These are phyloP conservation scores for Sitta europaea DNA, from an alignment of 2,113 vertebrate species.

Conservation along the genomic window DNA sequence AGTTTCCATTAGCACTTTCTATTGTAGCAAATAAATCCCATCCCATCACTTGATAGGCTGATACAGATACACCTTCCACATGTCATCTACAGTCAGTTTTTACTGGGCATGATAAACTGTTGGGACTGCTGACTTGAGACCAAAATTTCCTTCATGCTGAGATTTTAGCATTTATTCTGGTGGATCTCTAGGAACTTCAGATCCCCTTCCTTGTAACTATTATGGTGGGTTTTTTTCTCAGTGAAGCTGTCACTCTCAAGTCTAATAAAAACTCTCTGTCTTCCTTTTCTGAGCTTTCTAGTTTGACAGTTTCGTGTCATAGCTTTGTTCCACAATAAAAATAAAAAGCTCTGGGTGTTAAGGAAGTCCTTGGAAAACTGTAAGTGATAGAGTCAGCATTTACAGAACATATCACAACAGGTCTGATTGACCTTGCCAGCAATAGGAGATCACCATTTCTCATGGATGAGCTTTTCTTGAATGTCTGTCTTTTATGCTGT, in stretches of 20 bases:
- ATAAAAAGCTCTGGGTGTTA: conserved; percentile 24
- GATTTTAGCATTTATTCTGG: background rate
- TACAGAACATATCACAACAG: conserved; percentile 2
- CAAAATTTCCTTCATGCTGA: background rate
- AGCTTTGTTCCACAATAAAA: conserved; percentile 48
- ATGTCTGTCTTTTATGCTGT: background rate
- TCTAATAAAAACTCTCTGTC: conserved; percentile 25
- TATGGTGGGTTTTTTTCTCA: background rate
- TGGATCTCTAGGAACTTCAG: background rate
- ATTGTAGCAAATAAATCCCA: background rate
- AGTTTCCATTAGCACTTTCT: background rate
- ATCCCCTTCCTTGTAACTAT: background rate
- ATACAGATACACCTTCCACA: background rate
- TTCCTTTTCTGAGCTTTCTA: conserved; percentile 14
- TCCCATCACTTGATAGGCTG: background rate
- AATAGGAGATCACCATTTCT: conserved; percentile 29
- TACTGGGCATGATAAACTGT: background rate
- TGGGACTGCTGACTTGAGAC: background rate
- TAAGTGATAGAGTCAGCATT: conserved; percentile 34
- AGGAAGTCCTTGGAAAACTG: conserved; percentile 35
- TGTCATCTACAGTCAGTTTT: background rate
- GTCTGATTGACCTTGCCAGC: conserved; percentile 42
- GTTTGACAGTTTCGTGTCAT: background rate
- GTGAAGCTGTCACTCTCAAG: background rate
- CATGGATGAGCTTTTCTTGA: conserved; percentile 31